Evolutionary conservation across 2,797 vertebrate species (phyloP), one percentile per base, ranked within the genome.

Genomic region (Botia kubotai): DNA sequence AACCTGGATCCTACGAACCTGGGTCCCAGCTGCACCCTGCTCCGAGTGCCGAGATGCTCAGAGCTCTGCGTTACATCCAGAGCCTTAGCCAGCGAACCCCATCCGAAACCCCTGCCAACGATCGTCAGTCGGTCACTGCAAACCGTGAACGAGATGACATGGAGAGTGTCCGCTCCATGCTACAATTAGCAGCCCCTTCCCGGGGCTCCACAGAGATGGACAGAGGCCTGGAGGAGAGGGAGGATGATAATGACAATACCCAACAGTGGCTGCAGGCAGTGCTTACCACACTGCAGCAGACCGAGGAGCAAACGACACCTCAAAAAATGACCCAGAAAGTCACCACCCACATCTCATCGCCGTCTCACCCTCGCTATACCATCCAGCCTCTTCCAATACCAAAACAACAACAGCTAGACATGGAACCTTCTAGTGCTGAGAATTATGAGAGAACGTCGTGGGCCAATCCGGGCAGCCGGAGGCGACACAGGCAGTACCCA

Each of bases 11-110:
- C 52, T 79, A 68, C 2, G 62, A 90, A 87, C 86, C 80, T 88
- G 52, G 78, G 84, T 92, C 91, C 87, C 93, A 90, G 48, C 86
- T 89, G 80, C 94, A 87, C 36, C 93, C 89, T 66, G 65, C 94
- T 71, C 95, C 95, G 2, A 94, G 93, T 16, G 91, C 94, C 0
- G 97, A 98, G 80, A 98, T 99, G 96, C 94, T 98, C 84, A 96
- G 95, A 91, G 97, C 97, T 48, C 87, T 99, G 89, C 95, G 96
- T 85, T 98, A 97, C 91, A 96, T 99, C 63, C 94, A 98, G 88
- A 95, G 92, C 74, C 96, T 98, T 82, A 95, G 89, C 77, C 95
- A 96, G 85, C 95, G 94, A 87, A 91, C 92, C 6, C 48, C 46
- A n/a, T 26, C 62, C 21, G 91, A 91, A 83, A 87, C 58, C 65